Evolutionary conservation across 35 echinoderm and acorn worm species (phyloP).

Genomic region (Strongylocentrotus purpuratus): DNA sequence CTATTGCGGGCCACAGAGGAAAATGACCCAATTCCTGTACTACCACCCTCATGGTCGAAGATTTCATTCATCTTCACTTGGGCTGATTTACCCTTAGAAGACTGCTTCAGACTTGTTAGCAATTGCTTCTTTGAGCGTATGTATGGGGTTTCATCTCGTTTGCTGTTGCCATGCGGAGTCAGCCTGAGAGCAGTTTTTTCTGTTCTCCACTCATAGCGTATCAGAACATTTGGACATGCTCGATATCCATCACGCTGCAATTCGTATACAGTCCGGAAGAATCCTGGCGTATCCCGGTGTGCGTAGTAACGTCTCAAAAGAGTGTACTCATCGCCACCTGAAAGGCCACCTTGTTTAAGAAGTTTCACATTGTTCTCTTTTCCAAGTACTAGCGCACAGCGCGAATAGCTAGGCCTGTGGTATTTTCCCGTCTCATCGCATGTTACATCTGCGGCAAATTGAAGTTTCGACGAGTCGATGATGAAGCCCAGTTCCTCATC

Average conservation of each 20-base stretch:
- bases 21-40: neutral
- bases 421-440: neutral
- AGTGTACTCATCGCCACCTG: neutral
- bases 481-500: too few relatives aligned
- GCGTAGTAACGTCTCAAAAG: neutral
- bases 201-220: slow-evolving; percentile 12
- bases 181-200: neutral
- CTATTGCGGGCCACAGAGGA: neutral
- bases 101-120: neutral
- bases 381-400: neutral
- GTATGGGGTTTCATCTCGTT: neutral
- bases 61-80: slow-evolving; percentile 1
- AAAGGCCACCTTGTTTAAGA: neutral
- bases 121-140: neutral
- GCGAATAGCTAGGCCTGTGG: neutral
- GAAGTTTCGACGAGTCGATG: too few relatives aligned
- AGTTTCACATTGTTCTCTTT: neutral
- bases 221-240: neutral
- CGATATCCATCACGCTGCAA: neutral
- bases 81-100: neutral
- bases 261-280: neutral
- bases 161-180: neutral
- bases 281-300: neutral
- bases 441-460: neutral
- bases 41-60: neutral